A percentile compares a stretch with the other conserved stretches of the same genome.
These are phyloP conservation scores for Ptilodon capucinus DNA, from an alignment of 2,888 invertebrate species.

Conservation along the genomic window DNA sequence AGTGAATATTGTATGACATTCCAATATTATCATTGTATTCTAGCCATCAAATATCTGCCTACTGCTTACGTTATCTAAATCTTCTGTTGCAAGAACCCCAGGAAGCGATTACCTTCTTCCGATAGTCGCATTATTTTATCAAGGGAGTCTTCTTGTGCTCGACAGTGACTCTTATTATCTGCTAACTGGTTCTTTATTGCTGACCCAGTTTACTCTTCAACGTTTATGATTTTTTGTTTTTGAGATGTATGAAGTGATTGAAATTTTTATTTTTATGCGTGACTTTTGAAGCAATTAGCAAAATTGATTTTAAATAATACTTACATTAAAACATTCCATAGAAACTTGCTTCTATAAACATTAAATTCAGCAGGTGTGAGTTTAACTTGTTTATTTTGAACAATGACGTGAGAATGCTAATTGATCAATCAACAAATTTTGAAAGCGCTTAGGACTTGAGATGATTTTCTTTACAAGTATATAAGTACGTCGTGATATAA, in stretches of 20 bases:
- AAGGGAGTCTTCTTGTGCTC: conserved; percentile 22
- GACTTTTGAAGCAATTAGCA: neutral
- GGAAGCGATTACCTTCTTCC: conserved; percentile 46
- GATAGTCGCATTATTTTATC: conserved; percentile 45
- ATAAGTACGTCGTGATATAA: too few species aligned
- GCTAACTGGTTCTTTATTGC: conserved; percentile 28
- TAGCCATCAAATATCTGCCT: conserved; percentile 19
- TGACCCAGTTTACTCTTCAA: conserved; percentile 17
- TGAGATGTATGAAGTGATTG: conserved; percentile 6
- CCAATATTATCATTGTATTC: conserved; percentile 8
- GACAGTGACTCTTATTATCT: conserved; percentile 32
- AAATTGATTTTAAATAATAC: too few species aligned
- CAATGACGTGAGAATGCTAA: neutral
- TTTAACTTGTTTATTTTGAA: neutral
- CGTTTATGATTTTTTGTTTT: conserved; percentile 10
- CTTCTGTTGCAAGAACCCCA: conserved; percentile 34
- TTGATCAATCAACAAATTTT: neutral
- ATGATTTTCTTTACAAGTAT: too few species aligned
- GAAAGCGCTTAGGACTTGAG: neutral
- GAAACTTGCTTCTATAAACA: too few species aligned
- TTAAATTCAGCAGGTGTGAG: too few species aligned
- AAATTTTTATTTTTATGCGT: neutral
- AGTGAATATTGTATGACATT: conserved; percentile 18
- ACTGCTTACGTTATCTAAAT: conserved; percentile 4
- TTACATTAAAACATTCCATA: too few species aligned